Conservation (phyloP, 2,797 vertebrate species). For the Helostoma temminkii region DNA sequence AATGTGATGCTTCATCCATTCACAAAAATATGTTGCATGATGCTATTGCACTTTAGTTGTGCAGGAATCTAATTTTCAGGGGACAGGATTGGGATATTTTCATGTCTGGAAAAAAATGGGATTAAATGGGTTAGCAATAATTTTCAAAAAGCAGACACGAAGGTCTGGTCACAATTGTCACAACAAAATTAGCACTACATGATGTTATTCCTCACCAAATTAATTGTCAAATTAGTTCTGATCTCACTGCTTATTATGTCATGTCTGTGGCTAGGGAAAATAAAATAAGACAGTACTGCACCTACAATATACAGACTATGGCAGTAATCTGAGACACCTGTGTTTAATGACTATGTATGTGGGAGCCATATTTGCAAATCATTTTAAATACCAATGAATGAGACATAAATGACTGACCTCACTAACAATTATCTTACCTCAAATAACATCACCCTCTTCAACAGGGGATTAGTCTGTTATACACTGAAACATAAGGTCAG, state of each 20-base stretch:
- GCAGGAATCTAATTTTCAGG: no score
- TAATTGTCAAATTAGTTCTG: constrained; percentile 74
- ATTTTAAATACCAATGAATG: constrained; percentile 82
- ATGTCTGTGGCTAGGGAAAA: constrained; percentile 71
- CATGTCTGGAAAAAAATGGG: no score
- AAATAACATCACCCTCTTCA: constrained; percentile 67
- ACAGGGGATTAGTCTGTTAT: constrained; percentile 32
- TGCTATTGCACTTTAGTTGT: no score
- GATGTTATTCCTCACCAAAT: constrained; percentile 60
- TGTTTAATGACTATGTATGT: constrained; percentile 81
- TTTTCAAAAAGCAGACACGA: background rate
- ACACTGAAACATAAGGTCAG: constrained; percentile 37
- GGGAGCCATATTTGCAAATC: constrained; percentile 81
- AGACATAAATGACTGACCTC: constrained; percentile 73
- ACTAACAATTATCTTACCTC: constrained; percentile 59
- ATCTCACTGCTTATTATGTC: constrained; percentile 82
- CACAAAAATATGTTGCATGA: no score
- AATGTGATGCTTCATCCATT: no score
- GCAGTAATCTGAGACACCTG: constrained; percentile 62
- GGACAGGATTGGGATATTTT: no score
- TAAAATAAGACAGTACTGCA: constrained; percentile 62
- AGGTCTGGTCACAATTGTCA: constrained; percentile 21
- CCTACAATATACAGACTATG: constrained; percentile 40
- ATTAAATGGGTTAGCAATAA: no score
- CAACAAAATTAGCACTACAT: constrained; percentile 44